Evolutionary conservation across 2,113 vertebrate species (phyloP), one percentile per base, ranked within the genome.

Genomic region (Carlito syrichta): DNA sequence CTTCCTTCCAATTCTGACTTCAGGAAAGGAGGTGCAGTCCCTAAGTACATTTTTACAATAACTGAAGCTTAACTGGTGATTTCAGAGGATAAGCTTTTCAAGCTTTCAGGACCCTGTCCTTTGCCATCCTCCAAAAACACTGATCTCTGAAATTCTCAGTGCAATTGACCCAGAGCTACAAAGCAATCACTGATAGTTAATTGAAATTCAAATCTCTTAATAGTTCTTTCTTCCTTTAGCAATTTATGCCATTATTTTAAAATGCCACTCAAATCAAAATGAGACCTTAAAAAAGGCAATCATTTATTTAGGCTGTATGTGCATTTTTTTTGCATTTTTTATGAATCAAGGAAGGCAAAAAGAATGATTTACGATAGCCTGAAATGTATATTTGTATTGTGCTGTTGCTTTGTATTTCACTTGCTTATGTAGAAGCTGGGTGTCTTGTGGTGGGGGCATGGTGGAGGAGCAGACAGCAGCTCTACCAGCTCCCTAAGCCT

Each of bases 111-210:
- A 77, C 12, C 16, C 56, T 90, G 62, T 62, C 77, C 52, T 95
- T 74, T 94, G 54, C 13, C 68, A 56, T 43, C 32, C 69, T 93
- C 77, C 32, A 82, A 91, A 97, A 93, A 96, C 82, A 94, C 40
- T 3, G 60, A 74, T 89, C 73, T 91, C 88, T 63, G 58, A 96
- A 96, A 90, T 89, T 68, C 88, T 96, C 90, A 87, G 0, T 91
- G 85, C 84, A 90, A 30, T 77, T 88, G 96, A 97, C 95, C 95
- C 89, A 91, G 35, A 89, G 95, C 74, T 86, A 76, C 73, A 91
- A 96, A 91, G 93, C 95, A 88, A 97, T 94, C 95, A 94, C 91
- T 78, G 78, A 52, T 63, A 93, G 82, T 93, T 96, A 88, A 93
- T 69, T 97, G 91, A 86, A 97, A 97, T 91, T 93, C 89, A 95